These are phyloP conservation scores for Leptinotarsa haldemani DNA, from an alignment of 2,888 invertebrate species.

Conservation along the genomic window DNA sequence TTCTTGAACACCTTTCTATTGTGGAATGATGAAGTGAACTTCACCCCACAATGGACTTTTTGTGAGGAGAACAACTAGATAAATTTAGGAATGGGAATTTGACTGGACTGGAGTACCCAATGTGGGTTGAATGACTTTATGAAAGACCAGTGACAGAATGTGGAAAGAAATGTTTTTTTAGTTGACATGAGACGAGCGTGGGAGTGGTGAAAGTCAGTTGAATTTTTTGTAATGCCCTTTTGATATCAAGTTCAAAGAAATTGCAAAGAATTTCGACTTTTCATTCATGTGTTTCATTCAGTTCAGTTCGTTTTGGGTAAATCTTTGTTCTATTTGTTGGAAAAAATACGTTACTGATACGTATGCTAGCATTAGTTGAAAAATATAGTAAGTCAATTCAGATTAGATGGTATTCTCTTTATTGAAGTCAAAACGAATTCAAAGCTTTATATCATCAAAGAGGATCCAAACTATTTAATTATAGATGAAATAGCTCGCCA, in stretches of 20 bases:
- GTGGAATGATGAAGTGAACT: constrained; percentile 45
- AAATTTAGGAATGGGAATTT: constrained; percentile 13
- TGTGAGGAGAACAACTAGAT: constrained; percentile 20
- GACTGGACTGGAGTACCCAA: constrained; percentile 17
- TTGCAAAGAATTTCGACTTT: neutral
- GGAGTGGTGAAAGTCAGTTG: neutral
- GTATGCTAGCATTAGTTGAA: too few species aligned
- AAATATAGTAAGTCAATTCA: too few species aligned
- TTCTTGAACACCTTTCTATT: constrained; percentile 46
- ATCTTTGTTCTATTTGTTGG: too few species aligned
- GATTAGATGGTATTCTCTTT: too few species aligned
- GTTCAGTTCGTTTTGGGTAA: too few species aligned
- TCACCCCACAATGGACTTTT: constrained; percentile 39
- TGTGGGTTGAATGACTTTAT: constrained; percentile 18
- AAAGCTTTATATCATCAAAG: too few species aligned
- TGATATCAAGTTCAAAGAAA: neutral
- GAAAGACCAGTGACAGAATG: constrained; percentile 16
- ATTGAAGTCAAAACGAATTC: too few species aligned
- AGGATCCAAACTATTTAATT: too few species aligned
- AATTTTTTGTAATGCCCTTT: neutral
- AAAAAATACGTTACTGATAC: too few species aligned
- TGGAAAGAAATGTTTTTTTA: neutral
- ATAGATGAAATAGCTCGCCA: too few species aligned
- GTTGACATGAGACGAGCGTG: neutral
- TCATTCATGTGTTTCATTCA: neutral